These are phyloP conservation scores for Cirrhinus molitorella DNA, from an alignment of 2,797 vertebrate genomes.

Conservation along the genomic window DNA sequence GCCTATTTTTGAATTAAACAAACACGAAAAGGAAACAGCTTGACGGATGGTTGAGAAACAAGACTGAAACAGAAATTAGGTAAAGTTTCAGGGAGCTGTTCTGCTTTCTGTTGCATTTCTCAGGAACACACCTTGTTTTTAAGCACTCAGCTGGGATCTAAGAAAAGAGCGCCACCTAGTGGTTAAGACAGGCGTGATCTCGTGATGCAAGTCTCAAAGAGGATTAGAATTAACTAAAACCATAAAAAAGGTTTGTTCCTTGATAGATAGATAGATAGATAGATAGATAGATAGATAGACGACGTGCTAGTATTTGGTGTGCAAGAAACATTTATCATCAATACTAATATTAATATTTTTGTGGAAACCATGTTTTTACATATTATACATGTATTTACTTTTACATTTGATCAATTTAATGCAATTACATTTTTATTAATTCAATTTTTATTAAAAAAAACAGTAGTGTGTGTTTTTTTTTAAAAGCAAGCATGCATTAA, in stretches of 20 bases:
- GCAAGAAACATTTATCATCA: background rate
- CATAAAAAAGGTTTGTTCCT: background rate
- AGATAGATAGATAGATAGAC: too few relatives aligned
- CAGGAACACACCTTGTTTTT: constrained; percentile 15
- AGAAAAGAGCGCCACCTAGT: background rate
- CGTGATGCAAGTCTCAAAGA: background rate
- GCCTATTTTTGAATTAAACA: background rate
- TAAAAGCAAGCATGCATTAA: too few relatives aligned
- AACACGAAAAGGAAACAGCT: constrained; percentile 9
- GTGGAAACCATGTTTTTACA: background rate
- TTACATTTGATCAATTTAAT: background rate
- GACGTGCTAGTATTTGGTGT: too few relatives aligned
- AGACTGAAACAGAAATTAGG: constrained; percentile 28
- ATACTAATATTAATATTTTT: background rate
- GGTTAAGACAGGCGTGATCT: background rate
- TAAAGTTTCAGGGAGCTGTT: constrained; percentile 37
- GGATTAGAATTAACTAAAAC: background rate
- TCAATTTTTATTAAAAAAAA: too few relatives aligned
- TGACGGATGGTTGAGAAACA: constrained; percentile 10
- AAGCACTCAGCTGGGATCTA: background rate
- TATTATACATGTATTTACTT: background rate
- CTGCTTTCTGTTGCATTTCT: constrained; percentile 53
- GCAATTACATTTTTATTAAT: too few relatives aligned
- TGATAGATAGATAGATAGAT: background rate
- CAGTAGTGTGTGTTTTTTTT: too few relatives aligned